A percentile compares a stretch with the other conserved stretches of the same genome.
Conservation (phyloP, 1,140 invertebrate genomes). For the Pogonognathellus flavescens region DNA sequence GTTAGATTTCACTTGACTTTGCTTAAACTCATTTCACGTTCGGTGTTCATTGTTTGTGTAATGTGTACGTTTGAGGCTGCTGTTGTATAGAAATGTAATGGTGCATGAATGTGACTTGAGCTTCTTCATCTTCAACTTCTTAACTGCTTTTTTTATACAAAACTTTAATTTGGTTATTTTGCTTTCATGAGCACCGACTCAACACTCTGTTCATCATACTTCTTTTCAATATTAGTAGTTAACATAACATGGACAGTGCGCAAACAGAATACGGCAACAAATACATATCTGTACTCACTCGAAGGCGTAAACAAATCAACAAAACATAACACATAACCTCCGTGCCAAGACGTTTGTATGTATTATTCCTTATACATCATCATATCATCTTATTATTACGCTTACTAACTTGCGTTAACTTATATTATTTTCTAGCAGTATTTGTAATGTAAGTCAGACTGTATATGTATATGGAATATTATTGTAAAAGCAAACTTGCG, state of each 20-base stretch:
- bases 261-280: not conserved
- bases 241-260: not conserved
- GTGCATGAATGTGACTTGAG: conserved; percentile 32
- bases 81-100: conserved; percentile 23
- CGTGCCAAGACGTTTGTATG: too few species aligned
- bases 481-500: not conserved
- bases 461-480: conserved; percentile 16
- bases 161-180: conserved; percentile 50
- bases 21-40: not conserved
- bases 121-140: conserved; percentile 45
- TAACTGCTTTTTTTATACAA: conserved; percentile 46
- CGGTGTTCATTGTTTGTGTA: not conserved
- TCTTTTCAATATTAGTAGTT: conserved; percentile 40
- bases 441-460: too few species aligned
- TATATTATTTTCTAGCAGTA: too few species aligned
- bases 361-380: too few species aligned
- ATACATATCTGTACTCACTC: not conserved
- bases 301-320: too few species aligned
- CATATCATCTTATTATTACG: too few species aligned
- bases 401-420: too few species aligned
- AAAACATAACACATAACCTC: too few species aligned
- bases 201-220: conserved; percentile 56
- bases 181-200: conserved; percentile 56
- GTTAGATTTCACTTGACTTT: conserved; percentile 33
- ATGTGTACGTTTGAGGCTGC: not conserved